Percentiles rank a stretch among this genome's conserved stretches.
Evolutionary conservation across 2,113 vertebrate genomes (phyloP).

Genomic region (Thunnus thynnus): DNA sequence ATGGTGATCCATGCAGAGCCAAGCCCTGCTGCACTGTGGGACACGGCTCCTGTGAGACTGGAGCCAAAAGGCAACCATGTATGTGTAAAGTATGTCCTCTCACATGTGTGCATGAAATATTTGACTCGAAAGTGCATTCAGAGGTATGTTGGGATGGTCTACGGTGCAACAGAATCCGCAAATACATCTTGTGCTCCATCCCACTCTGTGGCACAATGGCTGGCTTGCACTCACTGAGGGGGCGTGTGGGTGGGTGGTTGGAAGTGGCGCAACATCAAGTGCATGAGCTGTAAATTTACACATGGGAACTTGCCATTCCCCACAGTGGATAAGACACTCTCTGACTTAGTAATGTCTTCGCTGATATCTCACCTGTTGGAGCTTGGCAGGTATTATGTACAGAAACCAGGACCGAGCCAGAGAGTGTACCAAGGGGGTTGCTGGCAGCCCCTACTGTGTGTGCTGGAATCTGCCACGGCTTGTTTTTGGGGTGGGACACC

Average conservation of each 20-base stretch:
- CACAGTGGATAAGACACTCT: slow-evolving; percentile 40
- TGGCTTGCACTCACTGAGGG: slow-evolving; percentile 56
- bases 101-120: slow-evolving; percentile 1
- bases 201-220: slow-evolving; percentile 62
- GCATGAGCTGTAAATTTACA: slow-evolving; percentile 60
- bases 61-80: background rate
- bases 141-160: slow-evolving; percentile 24
- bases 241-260: slow-evolving; percentile 64
- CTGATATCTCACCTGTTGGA: slow-evolving; percentile 78
- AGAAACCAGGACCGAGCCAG: slow-evolving; percentile 48
- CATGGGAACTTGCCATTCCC: slow-evolving; percentile 61
- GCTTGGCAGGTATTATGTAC: slow-evolving; percentile 69
- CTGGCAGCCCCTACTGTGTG: slow-evolving; percentile 82
- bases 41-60: slow-evolving; percentile 26
- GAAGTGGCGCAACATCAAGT: slow-evolving; percentile 73
- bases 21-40: slow-evolving; percentile 43
- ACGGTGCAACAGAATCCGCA: slow-evolving; percentile 30
- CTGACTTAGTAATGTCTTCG: slow-evolving; percentile 49
- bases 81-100: slow-evolving; percentile 19
- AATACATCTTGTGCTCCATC: slow-evolving; percentile 55
- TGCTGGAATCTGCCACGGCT: slow-evolving; percentile 85
- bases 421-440: slow-evolving; percentile 71
- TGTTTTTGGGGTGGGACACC: slow-evolving; percentile 88
- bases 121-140: slow-evolving; percentile 11
- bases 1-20: slow-evolving; percentile 41